These are phyloP conservation scores for Leucoraja erinaceus DNA, from an alignment of 2,113 vertebrate species.

Conservation along the genomic window DNA sequence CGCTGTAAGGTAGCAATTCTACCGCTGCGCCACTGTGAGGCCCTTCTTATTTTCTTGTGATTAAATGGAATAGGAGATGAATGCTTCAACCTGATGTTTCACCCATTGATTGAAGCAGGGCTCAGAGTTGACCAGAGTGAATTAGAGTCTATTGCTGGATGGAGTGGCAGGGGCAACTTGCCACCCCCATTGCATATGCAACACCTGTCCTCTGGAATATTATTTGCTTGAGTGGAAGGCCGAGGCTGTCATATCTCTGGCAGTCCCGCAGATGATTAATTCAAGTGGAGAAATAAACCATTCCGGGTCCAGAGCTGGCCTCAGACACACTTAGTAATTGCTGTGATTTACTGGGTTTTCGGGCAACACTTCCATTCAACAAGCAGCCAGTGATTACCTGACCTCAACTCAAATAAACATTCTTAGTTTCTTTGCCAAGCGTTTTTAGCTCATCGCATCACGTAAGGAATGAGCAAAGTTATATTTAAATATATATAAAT, in stretches of 20 bases:
- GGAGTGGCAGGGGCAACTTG: neutral
- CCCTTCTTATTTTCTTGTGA: no score
- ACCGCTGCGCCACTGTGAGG: no score
- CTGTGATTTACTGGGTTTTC: neutral
- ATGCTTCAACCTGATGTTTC: no score
- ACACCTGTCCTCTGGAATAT: neutral
- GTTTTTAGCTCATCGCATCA: neutral
- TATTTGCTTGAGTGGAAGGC: neutral
- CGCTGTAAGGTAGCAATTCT: no score
- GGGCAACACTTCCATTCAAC: neutral
- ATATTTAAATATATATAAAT: slow-evolving; percentile 13
- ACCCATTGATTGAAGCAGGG: neutral
- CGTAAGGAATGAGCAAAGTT: slow-evolving; percentile 9
- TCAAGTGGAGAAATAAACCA: neutral
- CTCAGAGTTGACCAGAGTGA: neutral
- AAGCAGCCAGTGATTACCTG: neutral
- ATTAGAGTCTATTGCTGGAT: neutral
- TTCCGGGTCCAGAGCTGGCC: neutral
- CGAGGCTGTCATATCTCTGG: neutral
- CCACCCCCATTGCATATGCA: neutral
- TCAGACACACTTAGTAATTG: neutral
- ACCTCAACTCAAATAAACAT: neutral
- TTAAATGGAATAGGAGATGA: no score
- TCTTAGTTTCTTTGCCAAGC: neutral
- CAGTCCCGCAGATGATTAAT: neutral